Evolutionary conservation across 2,113 vertebrate genomes (phyloP).

Genomic region (Circaetus cinerascens): DNA sequence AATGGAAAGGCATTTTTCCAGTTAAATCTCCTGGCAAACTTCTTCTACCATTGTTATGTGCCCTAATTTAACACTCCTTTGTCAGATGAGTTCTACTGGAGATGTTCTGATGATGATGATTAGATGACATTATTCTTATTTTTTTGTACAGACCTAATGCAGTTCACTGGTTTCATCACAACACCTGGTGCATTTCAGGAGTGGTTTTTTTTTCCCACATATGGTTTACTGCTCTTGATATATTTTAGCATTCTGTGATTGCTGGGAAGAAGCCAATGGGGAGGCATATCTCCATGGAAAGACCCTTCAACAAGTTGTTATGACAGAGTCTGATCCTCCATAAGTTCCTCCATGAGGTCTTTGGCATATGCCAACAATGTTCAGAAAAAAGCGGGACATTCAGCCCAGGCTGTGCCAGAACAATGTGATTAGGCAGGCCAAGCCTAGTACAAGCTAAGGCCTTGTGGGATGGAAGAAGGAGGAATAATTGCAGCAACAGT

Average conservation of each 20-base stretch:
- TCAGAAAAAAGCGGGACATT: not conserved
- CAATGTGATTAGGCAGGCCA: not conserved
- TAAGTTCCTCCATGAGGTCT: not conserved
- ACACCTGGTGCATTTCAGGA: not conserved
- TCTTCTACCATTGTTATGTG: slow-evolving; percentile 41
- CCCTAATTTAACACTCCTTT: slow-evolving; percentile 36
- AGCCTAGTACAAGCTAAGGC: not conserved
- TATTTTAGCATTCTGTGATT: not conserved
- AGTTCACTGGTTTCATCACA: not conserved
- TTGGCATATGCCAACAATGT: not conserved
- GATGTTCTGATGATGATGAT: not conserved
- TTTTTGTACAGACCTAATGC: not conserved
- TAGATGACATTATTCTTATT: not conserved
- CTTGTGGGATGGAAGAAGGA: not conserved
- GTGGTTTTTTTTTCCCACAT: not conserved
- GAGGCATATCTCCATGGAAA: not conserved
- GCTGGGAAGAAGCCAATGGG: not conserved
- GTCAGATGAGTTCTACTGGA: not conserved
- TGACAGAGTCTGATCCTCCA: not conserved
- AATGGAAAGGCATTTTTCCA: slow-evolving; percentile 41
- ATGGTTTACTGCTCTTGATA: not conserved
- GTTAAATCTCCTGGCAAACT: slow-evolving; percentile 35
- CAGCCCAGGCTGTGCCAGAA: not conserved
- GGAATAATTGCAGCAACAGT: not conserved
- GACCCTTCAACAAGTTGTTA: not conserved